Evolutionary conservation across 2,113 vertebrate species (phyloP).

Genomic region (Alouatta palliata): DNA sequence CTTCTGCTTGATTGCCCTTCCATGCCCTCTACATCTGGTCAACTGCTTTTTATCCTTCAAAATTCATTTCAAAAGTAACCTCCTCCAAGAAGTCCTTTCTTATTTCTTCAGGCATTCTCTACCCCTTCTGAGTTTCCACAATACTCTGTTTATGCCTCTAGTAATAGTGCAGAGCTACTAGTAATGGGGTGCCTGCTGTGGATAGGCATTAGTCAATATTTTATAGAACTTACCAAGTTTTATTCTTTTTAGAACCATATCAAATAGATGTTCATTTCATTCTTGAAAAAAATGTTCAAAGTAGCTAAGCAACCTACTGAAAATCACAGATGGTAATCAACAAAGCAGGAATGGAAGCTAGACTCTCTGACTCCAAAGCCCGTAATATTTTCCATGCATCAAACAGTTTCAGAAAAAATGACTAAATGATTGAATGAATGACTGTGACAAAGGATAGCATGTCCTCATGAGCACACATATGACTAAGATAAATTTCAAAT

Average conservation of each 20-base stretch:
- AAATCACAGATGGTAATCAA: neutral
- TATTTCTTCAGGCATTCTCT: neutral
- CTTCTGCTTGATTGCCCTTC: neutral
- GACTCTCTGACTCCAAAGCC: neutral
- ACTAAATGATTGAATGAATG: neutral
- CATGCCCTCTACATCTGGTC: neutral
- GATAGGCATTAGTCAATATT: neutral
- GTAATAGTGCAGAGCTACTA: neutral
- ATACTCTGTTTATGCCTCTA: neutral
- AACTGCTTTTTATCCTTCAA: neutral
- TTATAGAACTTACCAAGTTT: neutral
- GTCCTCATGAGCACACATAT: neutral
- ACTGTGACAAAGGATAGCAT: neutral
- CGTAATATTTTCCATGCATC: neutral
- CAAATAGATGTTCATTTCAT: neutral
- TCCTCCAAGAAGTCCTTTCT: neutral
- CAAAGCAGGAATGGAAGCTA: conserved; percentile 38
- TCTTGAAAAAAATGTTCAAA: neutral
- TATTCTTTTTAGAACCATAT: neutral
- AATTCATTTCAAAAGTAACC: neutral
- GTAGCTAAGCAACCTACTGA: neutral
- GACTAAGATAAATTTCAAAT: neutral
- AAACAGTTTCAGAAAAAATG: neutral
- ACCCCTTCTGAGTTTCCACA: neutral
- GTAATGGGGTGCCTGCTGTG: neutral